Percentiles rank a stretch among this genome's conserved stretches.
Conservation (phyloP, 1,140 invertebrate genomes). For the Drosophila kohkoa region DNA sequence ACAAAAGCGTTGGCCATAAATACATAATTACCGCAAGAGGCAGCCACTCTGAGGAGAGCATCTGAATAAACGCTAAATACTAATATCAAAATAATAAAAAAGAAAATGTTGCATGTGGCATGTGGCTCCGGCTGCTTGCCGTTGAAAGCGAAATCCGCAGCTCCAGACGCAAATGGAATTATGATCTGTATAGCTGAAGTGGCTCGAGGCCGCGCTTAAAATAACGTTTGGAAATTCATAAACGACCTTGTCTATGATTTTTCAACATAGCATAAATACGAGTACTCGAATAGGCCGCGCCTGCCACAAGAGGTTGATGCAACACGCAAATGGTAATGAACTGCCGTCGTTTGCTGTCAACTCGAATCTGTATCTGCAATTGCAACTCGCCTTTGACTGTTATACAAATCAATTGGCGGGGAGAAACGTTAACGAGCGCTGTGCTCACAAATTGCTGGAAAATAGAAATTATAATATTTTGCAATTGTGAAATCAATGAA, state of each 20-base stretch:
- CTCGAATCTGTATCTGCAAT: neutral
- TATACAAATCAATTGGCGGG: slow-evolving; percentile 24
- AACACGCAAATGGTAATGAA: slow-evolving; percentile 60
- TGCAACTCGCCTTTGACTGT: neutral
- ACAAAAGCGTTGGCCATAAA: slow-evolving; percentile 77
- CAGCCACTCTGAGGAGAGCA: slow-evolving; percentile 8
- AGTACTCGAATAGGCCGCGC: neutral
- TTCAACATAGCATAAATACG: slow-evolving; percentile 49
- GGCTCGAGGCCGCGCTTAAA: slow-evolving; percentile 36
- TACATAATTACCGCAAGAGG: slow-evolving; percentile 67
- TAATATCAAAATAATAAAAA: slow-evolving; percentile 34
- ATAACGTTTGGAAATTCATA: slow-evolving; percentile 57
- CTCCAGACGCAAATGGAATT: slow-evolving; percentile 43
- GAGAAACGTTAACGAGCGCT: slow-evolving; percentile 13
- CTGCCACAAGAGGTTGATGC: slow-evolving; percentile 53
- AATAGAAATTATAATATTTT: slow-evolving; percentile 18
- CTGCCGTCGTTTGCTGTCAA: slow-evolving; percentile 7
- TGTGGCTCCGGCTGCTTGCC: slow-evolving; percentile 26
- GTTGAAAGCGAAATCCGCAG: slow-evolving; percentile 76
- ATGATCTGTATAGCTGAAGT: slow-evolving; percentile 14
- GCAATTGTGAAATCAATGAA: slow-evolving; percentile 42
- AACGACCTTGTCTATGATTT: slow-evolving; percentile 75
- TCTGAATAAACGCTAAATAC: slow-evolving; percentile 41
- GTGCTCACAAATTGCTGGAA: slow-evolving; percentile 20
- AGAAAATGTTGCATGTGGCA: slow-evolving; percentile 68